Conservation (phyloP, 1,140 invertebrate genomes). For the Ruditapes philippinarum region DNA sequence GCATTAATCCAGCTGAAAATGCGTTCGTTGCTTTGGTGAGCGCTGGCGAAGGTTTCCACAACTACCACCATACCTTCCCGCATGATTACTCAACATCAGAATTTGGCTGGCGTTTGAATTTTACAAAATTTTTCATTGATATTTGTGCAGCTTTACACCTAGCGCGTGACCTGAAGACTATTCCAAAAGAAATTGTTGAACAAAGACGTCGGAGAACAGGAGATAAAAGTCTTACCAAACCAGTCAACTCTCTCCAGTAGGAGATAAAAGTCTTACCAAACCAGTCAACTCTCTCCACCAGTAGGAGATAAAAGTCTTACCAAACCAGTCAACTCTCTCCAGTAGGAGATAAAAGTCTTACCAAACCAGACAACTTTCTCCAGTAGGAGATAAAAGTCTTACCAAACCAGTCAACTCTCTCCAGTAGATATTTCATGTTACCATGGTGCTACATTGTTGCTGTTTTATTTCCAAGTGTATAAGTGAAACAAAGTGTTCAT, state of each 20-base stretch:
- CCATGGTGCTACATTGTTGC: no score
- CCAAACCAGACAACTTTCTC: no score
- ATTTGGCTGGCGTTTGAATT: constrained; percentile 92
- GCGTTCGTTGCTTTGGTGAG: constrained; percentile 87
- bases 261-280: constrained; percentile 89
- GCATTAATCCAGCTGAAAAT: constrained; percentile 90
- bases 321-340: no score
- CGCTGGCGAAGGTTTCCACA: constrained; percentile 95
- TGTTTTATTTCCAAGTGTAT: no score
- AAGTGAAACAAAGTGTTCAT: no score
- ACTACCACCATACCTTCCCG: constrained; percentile 98
- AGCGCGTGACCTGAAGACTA: constrained; percentile 96
- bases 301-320: constrained; percentile 90
- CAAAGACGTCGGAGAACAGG: constrained; percentile 89
- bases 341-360: no score
- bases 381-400: no score
- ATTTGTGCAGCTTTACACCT: constrained; percentile 92
- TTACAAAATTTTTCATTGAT: constrained; percentile 94
- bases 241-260: no score
- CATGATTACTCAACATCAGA: constrained; percentile 93
- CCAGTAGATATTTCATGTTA: no score
- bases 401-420: no score
- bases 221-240: constrained; percentile 89
- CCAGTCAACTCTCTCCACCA: no score
- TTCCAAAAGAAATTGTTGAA: constrained; percentile 90